phyloP scores from a whole-genome alignment of 2,888 invertebrate species.

The Luffia ferchaultella region DNA sequence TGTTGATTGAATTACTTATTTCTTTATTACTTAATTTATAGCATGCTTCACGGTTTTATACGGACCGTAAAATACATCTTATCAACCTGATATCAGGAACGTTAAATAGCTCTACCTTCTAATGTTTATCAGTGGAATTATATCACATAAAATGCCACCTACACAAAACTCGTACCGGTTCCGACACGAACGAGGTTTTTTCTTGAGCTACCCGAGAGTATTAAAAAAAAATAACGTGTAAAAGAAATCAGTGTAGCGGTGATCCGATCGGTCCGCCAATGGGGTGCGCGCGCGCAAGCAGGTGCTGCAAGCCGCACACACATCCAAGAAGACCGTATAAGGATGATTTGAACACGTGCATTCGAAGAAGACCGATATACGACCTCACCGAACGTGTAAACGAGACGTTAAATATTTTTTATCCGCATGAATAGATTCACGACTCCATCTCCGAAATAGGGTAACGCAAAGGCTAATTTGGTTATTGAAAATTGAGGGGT shows the following conservation, averaged over 20 bases:
- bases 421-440: slow-evolving; percentile 62
- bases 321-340: slow-evolving; percentile 42
- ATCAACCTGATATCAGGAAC: neutral
- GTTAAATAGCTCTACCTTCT: neutral
- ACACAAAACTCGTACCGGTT: slow-evolving; percentile 56
- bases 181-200: slow-evolving; percentile 57
- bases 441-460: slow-evolving; percentile 66
- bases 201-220: slow-evolving; percentile 49
- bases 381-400: slow-evolving; percentile 22
- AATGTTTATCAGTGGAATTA: neutral
- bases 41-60: neutral
- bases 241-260: slow-evolving; percentile 66
- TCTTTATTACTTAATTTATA: neutral
- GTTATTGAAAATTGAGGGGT: slow-evolving; percentile 68
- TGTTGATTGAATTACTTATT: too few species aligned
- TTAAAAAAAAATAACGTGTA: slow-evolving; percentile 55
- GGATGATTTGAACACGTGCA: slow-evolving; percentile 64
- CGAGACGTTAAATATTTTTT: slow-evolving; percentile 51
- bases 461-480: slow-evolving; percentile 69
- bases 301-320: slow-evolving; percentile 55
- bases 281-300: slow-evolving; percentile 54
- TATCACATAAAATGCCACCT: slow-evolving; percentile 52
- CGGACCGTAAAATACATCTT: neutral
- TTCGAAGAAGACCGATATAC: slow-evolving; percentile 59
- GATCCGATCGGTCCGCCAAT: slow-evolving; percentile 55